Evolutionary conservation across 2,113 vertebrate genomes (phyloP).

Genomic region (Coregonus clupeaformis): DNA sequence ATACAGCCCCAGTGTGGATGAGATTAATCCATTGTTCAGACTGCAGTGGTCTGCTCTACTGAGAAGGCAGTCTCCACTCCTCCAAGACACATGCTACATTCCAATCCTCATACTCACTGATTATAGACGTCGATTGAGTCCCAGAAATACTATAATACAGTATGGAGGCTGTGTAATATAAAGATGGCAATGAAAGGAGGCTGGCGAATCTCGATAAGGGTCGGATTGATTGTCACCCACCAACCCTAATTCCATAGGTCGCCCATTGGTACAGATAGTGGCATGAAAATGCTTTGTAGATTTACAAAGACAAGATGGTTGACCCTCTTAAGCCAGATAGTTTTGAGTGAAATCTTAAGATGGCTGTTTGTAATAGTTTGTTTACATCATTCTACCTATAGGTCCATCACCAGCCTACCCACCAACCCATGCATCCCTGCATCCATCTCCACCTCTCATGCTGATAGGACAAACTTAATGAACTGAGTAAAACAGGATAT

Average conservation of each 20-base stretch:
- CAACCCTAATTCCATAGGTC: not conserved
- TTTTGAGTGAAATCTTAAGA: not conserved
- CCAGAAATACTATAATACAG: conserved; percentile 14
- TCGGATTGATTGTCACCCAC: not conserved
- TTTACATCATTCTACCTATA: not conserved
- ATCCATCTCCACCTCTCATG: not conserved
- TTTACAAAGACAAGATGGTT: not conserved
- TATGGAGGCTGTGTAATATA: conserved; percentile 7
- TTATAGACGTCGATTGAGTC: conserved; percentile 18
- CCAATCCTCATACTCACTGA: conserved; percentile 23
- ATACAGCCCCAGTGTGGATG: not conserved
- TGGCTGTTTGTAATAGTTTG: not conserved
- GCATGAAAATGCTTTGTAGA: not conserved
- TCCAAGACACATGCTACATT: conserved; percentile 22
- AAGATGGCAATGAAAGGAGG: not conserved
- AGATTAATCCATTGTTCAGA: conserved; percentile 51
- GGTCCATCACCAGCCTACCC: not conserved
- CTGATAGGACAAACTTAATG: too few relatives aligned
- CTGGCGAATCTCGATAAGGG: conserved; percentile 26
- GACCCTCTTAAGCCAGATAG: not conserved
- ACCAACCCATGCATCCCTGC: not conserved
- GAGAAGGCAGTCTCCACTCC: not conserved
- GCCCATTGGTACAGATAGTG: not conserved
- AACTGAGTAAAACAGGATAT: not conserved
- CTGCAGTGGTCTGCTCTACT: not conserved